A percentile compares a stretch with the other conserved stretches of the same genome.
These are phyloP conservation scores for Coenobita brevimanus DNA, from an alignment of 1,140 invertebrate species.

Conservation along the genomic window DNA sequence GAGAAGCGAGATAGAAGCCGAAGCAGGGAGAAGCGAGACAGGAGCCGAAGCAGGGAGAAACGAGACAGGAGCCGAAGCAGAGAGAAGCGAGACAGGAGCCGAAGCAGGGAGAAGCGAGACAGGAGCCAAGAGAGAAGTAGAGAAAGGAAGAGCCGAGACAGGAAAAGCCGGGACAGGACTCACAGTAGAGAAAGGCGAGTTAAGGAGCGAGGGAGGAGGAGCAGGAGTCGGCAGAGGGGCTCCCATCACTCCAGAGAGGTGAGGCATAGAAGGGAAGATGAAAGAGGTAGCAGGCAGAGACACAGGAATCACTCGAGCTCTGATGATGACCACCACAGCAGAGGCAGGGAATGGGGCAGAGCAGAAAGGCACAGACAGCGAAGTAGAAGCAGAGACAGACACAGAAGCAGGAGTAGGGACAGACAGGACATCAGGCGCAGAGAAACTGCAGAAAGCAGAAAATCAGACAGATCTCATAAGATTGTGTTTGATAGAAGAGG, in stretches of 20 bases:
- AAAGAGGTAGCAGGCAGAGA: conserved; percentile 64
- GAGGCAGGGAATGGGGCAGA: conserved; percentile 36
- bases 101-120: neutral
- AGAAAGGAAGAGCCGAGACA: too few relatives aligned
- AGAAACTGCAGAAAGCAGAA: neutral
- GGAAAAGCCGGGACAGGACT: neutral
- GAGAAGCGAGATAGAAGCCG: neutral
- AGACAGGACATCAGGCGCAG: neutral
- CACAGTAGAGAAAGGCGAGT: too few relatives aligned
- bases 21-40: neutral
- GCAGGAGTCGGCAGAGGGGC: neutral
- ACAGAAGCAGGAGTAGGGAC: conserved; percentile 26
- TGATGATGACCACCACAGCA: conserved; percentile 5
- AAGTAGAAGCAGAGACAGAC: neutral
- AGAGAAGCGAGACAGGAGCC: conserved; percentile 10
- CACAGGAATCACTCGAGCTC: conserved; percentile 26
- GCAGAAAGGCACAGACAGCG: neutral
- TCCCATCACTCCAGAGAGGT: conserved; percentile 9
- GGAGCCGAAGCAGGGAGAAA: too few relatives aligned
- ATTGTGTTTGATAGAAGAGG: neutral
- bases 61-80: neutral
- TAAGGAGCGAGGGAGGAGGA: too few relatives aligned
- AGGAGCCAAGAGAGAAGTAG: neutral
- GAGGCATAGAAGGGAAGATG: conserved; percentile 54
- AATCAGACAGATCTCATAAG: neutral